A percentile compares a stretch with the other conserved stretches of the same genome.
These are phyloP conservation scores for Hypomecis punctinalis DNA, from an alignment of 2,888 invertebrate species.

Conservation along the genomic window DNA sequence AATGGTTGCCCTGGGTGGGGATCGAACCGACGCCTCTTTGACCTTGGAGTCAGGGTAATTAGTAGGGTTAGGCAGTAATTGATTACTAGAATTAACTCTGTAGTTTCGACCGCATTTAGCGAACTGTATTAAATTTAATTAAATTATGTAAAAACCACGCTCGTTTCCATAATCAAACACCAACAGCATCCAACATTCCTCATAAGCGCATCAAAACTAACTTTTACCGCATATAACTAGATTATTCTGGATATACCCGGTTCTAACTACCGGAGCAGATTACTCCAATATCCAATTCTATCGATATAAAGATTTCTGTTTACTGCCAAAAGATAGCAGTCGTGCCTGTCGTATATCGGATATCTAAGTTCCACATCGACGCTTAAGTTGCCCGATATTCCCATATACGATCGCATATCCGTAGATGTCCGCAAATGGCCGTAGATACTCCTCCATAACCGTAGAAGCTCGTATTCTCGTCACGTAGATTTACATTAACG, in stretches of 20 bases:
- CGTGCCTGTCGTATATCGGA: conserved; percentile 19
- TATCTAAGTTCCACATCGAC: conserved; percentile 18
- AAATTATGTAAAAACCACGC: too few relatives aligned
- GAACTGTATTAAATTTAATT: too few relatives aligned
- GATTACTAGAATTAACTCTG: too few relatives aligned
- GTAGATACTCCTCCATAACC: neutral
- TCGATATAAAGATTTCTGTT: conserved; percentile 27
- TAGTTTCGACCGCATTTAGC: too few relatives aligned
- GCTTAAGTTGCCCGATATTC: neutral
- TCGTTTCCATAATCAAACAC: too few relatives aligned
- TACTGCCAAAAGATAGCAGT: conserved; percentile 17
- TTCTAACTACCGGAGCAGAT: conserved; percentile 10
- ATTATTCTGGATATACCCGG: conserved; percentile 1
- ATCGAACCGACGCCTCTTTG: too few relatives aligned
- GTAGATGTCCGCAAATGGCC: conserved; percentile 4
- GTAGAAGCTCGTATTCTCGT: conserved; percentile 19
- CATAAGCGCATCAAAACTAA: neutral
- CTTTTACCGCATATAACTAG: neutral
- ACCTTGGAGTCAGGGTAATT: too few relatives aligned
- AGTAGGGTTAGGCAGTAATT: too few relatives aligned
- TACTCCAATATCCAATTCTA: conserved; percentile 11
- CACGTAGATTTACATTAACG: conserved; percentile 29
- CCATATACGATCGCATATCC: neutral
- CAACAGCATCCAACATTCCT: neutral
- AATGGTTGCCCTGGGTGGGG: too few relatives aligned